Base-by-base conservation (phyloP, 2,888 invertebrate genomes). In the Hydraecia micacea region DNA sequence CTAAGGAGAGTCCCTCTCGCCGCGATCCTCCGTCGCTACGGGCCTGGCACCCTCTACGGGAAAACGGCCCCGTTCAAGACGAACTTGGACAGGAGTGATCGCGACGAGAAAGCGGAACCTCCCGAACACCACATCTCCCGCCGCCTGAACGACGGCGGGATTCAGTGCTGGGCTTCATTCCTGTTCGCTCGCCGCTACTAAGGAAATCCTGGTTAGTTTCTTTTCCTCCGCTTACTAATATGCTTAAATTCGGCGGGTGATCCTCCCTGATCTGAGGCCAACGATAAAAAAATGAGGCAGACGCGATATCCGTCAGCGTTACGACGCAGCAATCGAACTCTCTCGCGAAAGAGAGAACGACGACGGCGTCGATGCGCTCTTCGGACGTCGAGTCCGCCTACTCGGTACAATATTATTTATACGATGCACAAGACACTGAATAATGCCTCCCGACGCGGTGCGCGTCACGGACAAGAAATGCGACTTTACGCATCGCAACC, bases 221-320 rank as follows among this genome's bases (percentile, higher is more conserved):
- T 97, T 97, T 97, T 97, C 97, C 97, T 97, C 97, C 97, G 97
- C 97, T 97, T 97, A 97, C 93, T 97, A 95, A 97, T 97, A 97
- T 97, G 97, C 97, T 97, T 97, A 97, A 97, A 94, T 97, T 94
- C 93, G 90, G 95, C 94, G 96, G 80, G 52, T 52, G 21, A 52
- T 52, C 52, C 52, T 52, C 52, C 52, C 52, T 52, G 52, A 74
- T 75, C 74, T 66, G 95, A 95, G 95, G 95, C 94, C 94, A 92
- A 90, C 36, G 39, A 39, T 39, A 39, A 39, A 39, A 39, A 39
- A 39, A 39, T 39, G 39, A 88, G 87, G 89, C 87, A 89, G 86
- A 89, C 84, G 62, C 87, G 86, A 83, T 62, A 82, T 86, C 85
- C 52, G 67, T 68, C 67, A 62, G 67, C 36, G 72, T 67, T 60